phyloP scores from a whole-genome alignment of 30 jellyfish, hydroid and myxozoan genomes.

The Morbakka virulenta region DNA sequence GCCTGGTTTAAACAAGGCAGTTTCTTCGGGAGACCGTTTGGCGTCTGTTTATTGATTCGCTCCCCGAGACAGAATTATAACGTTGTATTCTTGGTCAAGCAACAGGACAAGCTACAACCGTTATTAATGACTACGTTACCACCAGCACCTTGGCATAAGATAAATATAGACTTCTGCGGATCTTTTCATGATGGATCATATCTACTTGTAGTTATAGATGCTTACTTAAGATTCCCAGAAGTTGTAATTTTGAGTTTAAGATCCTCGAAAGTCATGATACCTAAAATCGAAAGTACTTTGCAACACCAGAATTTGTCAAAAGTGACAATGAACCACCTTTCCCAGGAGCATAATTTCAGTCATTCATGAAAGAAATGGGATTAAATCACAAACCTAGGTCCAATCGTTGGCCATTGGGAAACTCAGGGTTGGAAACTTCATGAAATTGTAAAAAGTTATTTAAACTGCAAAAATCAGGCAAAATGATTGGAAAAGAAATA shows the following conservation, averaged over 20 bases:
- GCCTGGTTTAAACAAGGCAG: not conserved
- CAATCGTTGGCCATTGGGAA: not conserved
- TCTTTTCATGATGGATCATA: not conserved
- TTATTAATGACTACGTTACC: not conserved
- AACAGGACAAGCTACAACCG: not conserved
- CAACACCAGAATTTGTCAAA: not conserved
- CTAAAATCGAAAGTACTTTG: not conserved
- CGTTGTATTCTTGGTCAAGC: not conserved
- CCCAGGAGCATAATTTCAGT: not conserved
- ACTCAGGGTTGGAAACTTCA: not conserved
- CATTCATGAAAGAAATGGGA: slow-evolving; percentile 7
- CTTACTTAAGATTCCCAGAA: not conserved
- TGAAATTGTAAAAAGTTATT: slow-evolving; percentile 24
- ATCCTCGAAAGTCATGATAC: not conserved
- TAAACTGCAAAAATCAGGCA: slow-evolving; percentile 14
- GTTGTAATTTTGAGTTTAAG: not conserved
- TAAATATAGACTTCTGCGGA: not conserved
- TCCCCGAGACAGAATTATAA: not conserved
- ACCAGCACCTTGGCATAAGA: slow-evolving; percentile 5
- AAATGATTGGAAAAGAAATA: not conserved
- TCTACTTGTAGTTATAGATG: not conserved
- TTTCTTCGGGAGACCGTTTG: not conserved
- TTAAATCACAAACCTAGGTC: slow-evolving; percentile 8
- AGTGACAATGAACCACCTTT: not conserved
- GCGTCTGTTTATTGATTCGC: not conserved